Evolutionary conservation across 2,113 vertebrate genomes (phyloP).

Genomic region (Laterallus jamaicensis): DNA sequence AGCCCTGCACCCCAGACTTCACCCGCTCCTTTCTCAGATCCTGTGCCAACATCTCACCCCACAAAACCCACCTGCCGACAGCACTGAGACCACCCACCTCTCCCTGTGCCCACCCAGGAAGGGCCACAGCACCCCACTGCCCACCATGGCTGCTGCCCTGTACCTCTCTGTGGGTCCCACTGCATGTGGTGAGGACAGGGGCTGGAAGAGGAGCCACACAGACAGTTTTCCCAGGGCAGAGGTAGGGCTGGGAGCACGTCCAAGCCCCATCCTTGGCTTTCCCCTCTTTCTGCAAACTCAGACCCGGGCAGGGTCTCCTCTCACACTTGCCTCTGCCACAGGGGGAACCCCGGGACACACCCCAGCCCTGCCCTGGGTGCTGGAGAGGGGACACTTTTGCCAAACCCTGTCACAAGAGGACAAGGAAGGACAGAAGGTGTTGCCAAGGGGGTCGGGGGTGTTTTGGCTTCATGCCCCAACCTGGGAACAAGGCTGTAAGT

Average conservation of each 20-base stretch:
- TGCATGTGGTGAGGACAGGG: background rate
- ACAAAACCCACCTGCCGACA: background rate
- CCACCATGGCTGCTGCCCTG: background rate
- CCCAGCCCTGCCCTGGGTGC: background rate
- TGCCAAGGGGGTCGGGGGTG: background rate
- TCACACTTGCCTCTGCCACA: rapidly evolving
- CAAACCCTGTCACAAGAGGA: background rate
- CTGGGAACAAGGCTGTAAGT: background rate
- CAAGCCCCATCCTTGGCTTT: background rate
- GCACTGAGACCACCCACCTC: constrained; percentile 64
- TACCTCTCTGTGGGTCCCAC: background rate
- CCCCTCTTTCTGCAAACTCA: background rate
- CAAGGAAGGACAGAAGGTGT: background rate
- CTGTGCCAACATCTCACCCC: background rate
- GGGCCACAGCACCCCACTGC: background rate
- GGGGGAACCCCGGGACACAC: background rate
- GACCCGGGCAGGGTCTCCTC: background rate
- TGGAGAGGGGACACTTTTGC: background rate
- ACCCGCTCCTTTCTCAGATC: background rate
- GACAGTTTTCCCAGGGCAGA: background rate
- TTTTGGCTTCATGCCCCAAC: background rate
- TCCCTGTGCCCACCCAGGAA: constrained; percentile 65
- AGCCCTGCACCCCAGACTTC: background rate
- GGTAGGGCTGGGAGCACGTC: rapidly evolving
- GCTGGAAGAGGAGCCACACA: background rate